Percentiles rank a stretch among this genome's conserved stretches.
phyloP scores from a whole-genome alignment of 2,113 vertebrate genomes.

The Aldabrachelys gigantea region DNA sequence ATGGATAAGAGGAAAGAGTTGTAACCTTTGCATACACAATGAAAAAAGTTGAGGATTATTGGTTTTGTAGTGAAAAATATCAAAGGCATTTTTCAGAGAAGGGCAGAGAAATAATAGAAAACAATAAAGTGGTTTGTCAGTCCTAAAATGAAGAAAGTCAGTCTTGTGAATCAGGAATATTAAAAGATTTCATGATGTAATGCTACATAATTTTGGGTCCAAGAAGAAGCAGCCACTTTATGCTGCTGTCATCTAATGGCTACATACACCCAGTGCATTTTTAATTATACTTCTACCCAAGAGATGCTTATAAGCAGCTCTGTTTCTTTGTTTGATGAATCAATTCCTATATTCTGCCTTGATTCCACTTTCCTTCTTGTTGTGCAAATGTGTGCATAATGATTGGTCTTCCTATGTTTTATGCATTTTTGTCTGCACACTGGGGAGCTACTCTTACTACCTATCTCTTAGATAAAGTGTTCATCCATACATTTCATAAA shows the following conservation, averaged over 20 bases:
- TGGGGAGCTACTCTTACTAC: not conserved
- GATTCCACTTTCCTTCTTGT: not conserved
- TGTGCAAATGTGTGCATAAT: not conserved
- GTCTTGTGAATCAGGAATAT: not conserved
- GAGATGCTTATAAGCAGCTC: not conserved
- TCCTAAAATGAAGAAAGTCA: not conserved
- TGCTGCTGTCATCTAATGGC: not conserved
- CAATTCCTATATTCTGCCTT: not conserved
- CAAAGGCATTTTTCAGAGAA: not conserved
- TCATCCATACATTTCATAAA: not conserved
- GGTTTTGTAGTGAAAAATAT: not conserved
- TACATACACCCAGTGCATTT: not conserved
- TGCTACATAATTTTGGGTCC: not conserved
- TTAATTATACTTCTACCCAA: not conserved
- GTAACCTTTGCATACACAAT: not conserved
- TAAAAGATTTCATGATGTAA: not conserved
- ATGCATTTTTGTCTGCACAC: not conserved
- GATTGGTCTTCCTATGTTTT: not conserved
- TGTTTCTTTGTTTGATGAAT: not conserved
- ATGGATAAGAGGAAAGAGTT: not conserved
- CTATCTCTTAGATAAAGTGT: not conserved
- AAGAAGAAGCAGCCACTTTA: not conserved
- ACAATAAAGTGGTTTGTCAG: not conserved
- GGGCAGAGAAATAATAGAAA: not conserved
- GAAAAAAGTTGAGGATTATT: not conserved